A percentile compares a stretch with the other conserved stretches of the same genome.
phyloP scores from a whole-genome alignment of 2,888 invertebrate species.

The Caenorhabditis sp. region DNA sequence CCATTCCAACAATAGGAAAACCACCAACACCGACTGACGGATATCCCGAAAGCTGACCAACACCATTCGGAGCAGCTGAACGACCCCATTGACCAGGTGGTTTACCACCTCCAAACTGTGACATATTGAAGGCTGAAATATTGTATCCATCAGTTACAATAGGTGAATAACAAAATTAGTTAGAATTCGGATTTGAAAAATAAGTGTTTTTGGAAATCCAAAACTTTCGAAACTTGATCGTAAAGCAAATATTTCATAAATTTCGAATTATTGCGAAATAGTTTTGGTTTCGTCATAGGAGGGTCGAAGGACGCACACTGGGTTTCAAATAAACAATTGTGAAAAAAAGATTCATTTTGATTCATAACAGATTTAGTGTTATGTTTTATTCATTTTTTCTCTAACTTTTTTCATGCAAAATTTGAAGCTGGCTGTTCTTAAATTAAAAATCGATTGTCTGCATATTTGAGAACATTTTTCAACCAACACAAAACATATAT shows the following conservation, averaged over 20 bases:
- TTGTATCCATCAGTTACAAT: too few relatives aligned
- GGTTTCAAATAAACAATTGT: not conserved
- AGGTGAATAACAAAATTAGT: too few relatives aligned
- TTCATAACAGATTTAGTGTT: too few relatives aligned
- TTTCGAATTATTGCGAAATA: not conserved
- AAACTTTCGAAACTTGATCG: not conserved
- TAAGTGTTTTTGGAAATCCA: not conserved
- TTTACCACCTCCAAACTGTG: slow-evolving; percentile 42
- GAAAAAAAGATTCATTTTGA: too few relatives aligned
- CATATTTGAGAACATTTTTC: not conserved
- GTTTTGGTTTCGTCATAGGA: not conserved
- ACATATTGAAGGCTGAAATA: slow-evolving; percentile 23
- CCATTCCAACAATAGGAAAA: slow-evolving; percentile 47
- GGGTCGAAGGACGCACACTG: not conserved
- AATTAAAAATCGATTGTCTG: not conserved
- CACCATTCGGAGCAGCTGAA: slow-evolving; percentile 32
- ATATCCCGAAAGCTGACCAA: slow-evolving; percentile 38
- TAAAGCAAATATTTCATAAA: not conserved
- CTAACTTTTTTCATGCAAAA: too few relatives aligned
- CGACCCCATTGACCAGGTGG: slow-evolving; percentile 37
- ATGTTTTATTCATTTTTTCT: too few relatives aligned
- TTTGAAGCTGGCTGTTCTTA: too few relatives aligned
- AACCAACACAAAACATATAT: not conserved
- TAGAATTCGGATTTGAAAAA: not conserved
- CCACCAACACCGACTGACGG: slow-evolving; percentile 31